Evolutionary conservation across 2,888 invertebrate species (phyloP).

Genomic region (Agriopis marginaria): DNA sequence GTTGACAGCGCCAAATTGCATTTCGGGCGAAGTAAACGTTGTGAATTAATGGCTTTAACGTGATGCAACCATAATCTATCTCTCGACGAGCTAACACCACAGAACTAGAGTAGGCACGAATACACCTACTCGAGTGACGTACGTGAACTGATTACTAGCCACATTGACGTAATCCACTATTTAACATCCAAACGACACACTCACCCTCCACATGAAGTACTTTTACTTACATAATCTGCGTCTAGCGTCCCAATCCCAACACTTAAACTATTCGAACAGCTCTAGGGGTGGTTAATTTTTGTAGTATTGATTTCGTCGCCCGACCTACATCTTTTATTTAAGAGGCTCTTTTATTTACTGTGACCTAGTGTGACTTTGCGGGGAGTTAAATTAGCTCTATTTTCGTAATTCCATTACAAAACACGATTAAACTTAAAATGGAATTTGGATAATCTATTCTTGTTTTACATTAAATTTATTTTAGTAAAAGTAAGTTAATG

Average conservation of each 20-base stretch:
- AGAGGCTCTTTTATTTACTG: constrained; percentile 9
- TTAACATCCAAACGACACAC: constrained; percentile 8
- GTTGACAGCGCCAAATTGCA: constrained; percentile 41
- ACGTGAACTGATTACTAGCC: not conserved
- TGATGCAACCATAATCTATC: constrained; percentile 31
- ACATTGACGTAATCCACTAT: not conserved
- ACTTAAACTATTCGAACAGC: constrained; percentile 17
- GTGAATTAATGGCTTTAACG: constrained; percentile 38
- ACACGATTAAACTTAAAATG: too few species aligned
- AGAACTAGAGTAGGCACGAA: constrained; percentile 14
- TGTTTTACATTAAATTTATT: too few species aligned
- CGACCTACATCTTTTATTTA: constrained; percentile 34
- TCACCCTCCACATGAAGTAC: constrained; percentile 2
- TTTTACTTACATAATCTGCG: constrained; percentile 7
- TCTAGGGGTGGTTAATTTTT: constrained; percentile 30
- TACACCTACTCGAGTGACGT: constrained; percentile 6
- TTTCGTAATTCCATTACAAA: constrained; percentile 1
- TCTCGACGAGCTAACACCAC: constrained; percentile 11
- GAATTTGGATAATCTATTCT: too few species aligned
- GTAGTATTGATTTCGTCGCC: constrained; percentile 33
- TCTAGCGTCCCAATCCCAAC: constrained; percentile 7
- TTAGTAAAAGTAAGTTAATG: too few species aligned
- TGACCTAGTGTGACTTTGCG: constrained; percentile 33
- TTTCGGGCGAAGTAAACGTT: constrained; percentile 28
- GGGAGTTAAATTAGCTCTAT: constrained; percentile 10